A percentile compares a stretch with the other conserved stretches of the same genome.
Conservation (phyloP, 2,888 invertebrate species). For the Noctuana brunneofusca region DNA sequence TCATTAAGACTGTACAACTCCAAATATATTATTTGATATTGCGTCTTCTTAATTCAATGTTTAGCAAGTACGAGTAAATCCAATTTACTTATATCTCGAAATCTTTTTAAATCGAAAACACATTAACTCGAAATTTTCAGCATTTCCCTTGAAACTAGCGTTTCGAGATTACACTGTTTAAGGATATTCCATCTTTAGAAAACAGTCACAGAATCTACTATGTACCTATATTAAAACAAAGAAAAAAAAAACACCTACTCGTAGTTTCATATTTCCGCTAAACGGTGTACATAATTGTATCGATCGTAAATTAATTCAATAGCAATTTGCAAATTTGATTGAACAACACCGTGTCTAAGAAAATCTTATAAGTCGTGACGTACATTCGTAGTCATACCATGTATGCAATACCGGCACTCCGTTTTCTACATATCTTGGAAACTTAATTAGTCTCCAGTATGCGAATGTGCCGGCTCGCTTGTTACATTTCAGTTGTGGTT, state of each 20-base stretch:
- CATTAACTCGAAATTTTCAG: no score
- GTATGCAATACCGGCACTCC: background rate
- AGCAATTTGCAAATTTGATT: conserved; percentile 9
- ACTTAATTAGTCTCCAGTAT: conserved; percentile 3
- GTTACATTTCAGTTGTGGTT: background rate
- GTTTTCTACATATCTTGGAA: conserved; percentile 5
- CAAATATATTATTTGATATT: no score
- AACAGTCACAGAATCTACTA: no score
- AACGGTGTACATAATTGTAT: conserved; percentile 1
- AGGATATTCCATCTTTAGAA: no score
- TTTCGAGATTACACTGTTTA: no score
- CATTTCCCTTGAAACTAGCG: no score
- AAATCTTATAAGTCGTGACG: conserved; percentile 8
- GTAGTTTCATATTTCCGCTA: background rate
- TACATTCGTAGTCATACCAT: background rate
- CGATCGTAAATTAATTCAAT: background rate
- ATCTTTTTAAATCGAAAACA: no score
- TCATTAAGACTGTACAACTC: no score
- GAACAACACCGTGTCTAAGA: conserved; percentile 3
- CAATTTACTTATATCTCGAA: no score
- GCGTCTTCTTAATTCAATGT: no score
- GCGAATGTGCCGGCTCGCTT: background rate
- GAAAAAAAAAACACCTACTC: background rate
- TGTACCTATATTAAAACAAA: no score
- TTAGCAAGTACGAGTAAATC: no score